Evolutionary conservation across 2,113 vertebrate species (phyloP), one percentile per base, ranked within the genome.

Genomic region (Dromas ardeola): DNA sequence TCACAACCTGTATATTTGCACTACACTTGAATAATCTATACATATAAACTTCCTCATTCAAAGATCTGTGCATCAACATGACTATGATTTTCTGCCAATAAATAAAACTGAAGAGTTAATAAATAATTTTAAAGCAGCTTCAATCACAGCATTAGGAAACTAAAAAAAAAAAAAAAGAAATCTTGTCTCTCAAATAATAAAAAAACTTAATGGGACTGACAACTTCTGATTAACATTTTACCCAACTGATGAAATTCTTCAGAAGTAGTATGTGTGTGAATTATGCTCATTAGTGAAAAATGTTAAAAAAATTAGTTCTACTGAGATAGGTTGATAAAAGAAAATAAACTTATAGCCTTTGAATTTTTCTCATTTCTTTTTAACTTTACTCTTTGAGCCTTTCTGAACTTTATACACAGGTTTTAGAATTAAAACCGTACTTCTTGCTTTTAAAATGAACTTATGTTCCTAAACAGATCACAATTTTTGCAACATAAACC

Each of bases 171-270:
- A 12, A 36, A 56, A 15, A 13, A 84, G n/a, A 53, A n/a, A 14
- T 66, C 18, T 22, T 14, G 15, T 65, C 17, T n/a, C 32, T 72
- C 20, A 36, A 92, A 69, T 83, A 81, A 84, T 34, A 47, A 62
- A 84, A 94, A 88, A 73, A 34, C 19, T 84, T 90, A 92, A 90
- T 90, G 15, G 52, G 6, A 81, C 42, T 67, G 63, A 43, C 40
- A 95, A 63, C 61, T 17, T 67, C 65, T 77, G 79, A 93, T 95
- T 93, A 94, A 88, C 65, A 91, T 96, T 94, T 97, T 25, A 86
- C 76, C 43, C 34, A 93, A 80, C 19, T 84, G 77, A 43, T 71
- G 9, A 94, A 90, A 63, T 86, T 92, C 34, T 84, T 92, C 79
- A 84, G 43, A 81, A 93, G 2, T 40, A 83, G 52, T 86, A 42